Evolutionary conservation across 2,888 invertebrate species (phyloP).

Genomic region (Tiliacea aurago): DNA sequence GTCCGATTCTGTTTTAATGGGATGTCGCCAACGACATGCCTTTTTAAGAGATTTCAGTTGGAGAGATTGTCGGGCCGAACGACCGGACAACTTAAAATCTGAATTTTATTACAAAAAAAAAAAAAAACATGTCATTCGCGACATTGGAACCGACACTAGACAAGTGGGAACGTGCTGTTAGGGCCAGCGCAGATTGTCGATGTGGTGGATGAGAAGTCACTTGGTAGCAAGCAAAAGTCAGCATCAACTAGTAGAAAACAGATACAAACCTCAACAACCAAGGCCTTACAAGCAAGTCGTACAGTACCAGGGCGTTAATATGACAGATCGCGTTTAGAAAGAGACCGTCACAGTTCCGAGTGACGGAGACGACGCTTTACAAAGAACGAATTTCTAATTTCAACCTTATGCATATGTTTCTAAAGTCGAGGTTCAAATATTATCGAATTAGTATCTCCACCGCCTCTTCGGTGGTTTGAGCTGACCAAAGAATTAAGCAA

Average conservation of each 20-base stretch:
- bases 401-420: neutral
- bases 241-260: neutral
- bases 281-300: neutral
- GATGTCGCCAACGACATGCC: neutral
- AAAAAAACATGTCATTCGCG: too few relatives aligned
- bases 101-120: neutral
- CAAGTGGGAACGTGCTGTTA: neutral
- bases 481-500: constrained; percentile 18
- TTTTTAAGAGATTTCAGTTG: neutral
- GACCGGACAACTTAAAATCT: neutral
- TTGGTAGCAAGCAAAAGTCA: neutral
- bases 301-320: neutral
- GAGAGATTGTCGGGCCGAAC: neutral
- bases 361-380: neutral
- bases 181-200: constrained; percentile 11
- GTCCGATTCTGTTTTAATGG: neutral
- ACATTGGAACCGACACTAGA: neutral
- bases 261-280: neutral
- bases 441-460: neutral
- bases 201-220: neutral
- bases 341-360: neutral
- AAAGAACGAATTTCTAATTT: neutral
- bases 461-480: neutral
- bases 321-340: neutral
- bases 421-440: neutral